Evolutionary conservation across 2,888 invertebrate species (phyloP), one percentile per base, ranked within the genome.

Genomic region (Oxycera nigricornis): DNA sequence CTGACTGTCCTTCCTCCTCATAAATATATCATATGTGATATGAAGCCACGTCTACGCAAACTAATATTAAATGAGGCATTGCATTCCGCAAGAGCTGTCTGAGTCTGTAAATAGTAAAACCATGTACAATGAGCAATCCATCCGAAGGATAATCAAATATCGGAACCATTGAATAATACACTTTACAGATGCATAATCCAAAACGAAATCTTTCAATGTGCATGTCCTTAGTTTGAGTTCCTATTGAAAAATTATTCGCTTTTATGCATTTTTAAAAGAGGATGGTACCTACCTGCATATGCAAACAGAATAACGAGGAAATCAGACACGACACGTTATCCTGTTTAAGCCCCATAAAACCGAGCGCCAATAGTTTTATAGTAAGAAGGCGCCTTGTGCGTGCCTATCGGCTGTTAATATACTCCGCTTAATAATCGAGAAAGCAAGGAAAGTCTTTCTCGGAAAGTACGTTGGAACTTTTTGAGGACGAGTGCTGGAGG

Each of bases 101-200:
- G 17, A 31, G 28, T 61, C 31, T 61, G 61, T 31, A 11, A 14
- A 31, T n/a, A 20, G 31, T 31, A 52, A 26, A 26, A 59, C 7
- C n/a, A 7, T 35, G 14, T 9, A 28, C 31, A 17, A 20, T 14
- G 24, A 20, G 17, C 30, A 17, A 31, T 61, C 17, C 24, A 3
- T 61, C 61, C 61, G 61, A 31, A 61, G 20, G 61, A 61, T 31
- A 61, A 61, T 61, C 61, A 61, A 61, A 61, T 61, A 61, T 17
- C 31, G 61, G 20, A 31, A 46, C n/a, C n/a, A n/a, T n/a, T n/a
- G n/a, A n/a, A n/a, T n/a, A n/a, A n/a, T n/a, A n/a, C n/a, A n/a
- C n/a, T n/a, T n/a, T n/a, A n/a, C n/a, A n/a, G n/a, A n/a, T n/a
- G n/a, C n/a, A n/a, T n/a, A n/a, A n/a, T n/a, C n/a, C n/a, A n/a